Conservation (phyloP, 2,888 invertebrate genomes). For the Athrips mouffetella region DNA sequence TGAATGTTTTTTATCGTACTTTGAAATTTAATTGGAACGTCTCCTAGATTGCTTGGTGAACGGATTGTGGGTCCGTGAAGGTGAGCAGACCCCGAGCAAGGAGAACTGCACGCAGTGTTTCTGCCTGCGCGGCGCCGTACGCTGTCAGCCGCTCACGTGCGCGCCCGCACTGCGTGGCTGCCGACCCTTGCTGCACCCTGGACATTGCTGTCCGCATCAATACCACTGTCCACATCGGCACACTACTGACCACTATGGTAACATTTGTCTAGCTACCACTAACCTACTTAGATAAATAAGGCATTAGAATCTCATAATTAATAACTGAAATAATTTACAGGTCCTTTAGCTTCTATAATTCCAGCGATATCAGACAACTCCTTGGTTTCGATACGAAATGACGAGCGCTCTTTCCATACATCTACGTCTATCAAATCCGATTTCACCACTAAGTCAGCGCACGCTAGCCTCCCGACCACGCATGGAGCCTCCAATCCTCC, state of each 20-base stretch:
- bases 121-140: conserved; percentile 84
- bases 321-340: background rate
- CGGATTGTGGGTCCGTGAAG: conserved; percentile 81
- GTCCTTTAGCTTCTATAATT: conserved; percentile 7
- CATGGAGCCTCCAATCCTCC: conserved; percentile 38
- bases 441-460: conserved; percentile 40
- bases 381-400: conserved; percentile 38
- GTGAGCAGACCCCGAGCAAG: conserved; percentile 78
- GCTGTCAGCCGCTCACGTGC: conserved; percentile 87
- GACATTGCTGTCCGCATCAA: conserved; percentile 91
- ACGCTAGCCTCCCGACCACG: conserved; percentile 34
- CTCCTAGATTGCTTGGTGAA: conserved; percentile 83
- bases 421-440: conserved; percentile 42
- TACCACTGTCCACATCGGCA: conserved; percentile 82
- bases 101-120: conserved; percentile 88
- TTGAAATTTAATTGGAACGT: no score
- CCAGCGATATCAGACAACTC: conserved; percentile 33
- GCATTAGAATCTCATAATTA: background rate
- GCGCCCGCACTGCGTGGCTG: conserved; percentile 87
- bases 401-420: conserved; percentile 49
- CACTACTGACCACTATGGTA: background rate
- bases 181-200: conserved; percentile 84
- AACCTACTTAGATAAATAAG: no score
- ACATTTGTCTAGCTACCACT: background rate
- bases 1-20: background rate